Evolutionary conservation across 2,797 vertebrate species (phyloP).

Genomic region (Intellagama lesueurii): DNA sequence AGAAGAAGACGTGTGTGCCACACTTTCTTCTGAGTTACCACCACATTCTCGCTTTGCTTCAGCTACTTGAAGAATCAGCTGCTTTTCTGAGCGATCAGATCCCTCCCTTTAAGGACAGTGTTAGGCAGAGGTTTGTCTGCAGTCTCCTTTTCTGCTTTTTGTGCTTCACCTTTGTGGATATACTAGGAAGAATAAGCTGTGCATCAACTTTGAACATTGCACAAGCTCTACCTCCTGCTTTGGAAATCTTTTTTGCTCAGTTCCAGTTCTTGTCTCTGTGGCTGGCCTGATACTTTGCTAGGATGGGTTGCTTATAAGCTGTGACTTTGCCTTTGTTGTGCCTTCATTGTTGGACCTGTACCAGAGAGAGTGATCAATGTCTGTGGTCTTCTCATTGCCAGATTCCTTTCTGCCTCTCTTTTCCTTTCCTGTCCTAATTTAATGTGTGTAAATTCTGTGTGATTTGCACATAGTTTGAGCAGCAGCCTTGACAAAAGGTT

Average conservation of each 20-base stretch:
- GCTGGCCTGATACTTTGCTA: not conserved
- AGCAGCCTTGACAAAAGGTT: not conserved
- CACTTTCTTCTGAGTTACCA: slow-evolving; percentile 38
- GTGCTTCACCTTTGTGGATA: not conserved
- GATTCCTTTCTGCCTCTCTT: rapidly evolving
- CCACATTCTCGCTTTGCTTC: slow-evolving; percentile 42
- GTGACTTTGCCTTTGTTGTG: not conserved
- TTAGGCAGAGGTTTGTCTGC: no score
- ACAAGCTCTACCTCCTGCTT: not conserved
- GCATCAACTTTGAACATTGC: not conserved
- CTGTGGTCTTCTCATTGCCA: not conserved
- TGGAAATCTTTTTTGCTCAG: not conserved
- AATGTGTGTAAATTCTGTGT: slow-evolving; percentile 24
- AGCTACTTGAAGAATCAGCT: slow-evolving; percentile 53
- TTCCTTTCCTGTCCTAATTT: not conserved
- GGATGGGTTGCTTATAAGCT: not conserved
- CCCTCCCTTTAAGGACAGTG: not conserved
- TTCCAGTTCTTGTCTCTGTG: not conserved
- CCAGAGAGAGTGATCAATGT: not conserved
- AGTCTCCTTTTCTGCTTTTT: not conserved
- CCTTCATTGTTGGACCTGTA: not conserved
- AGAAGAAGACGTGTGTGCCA: not conserved
- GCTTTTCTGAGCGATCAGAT: slow-evolving; percentile 58
- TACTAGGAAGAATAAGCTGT: not conserved
- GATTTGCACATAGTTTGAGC: no score